Evolutionary conservation across 2,797 vertebrate genomes (phyloP).

Genomic region (Aldrovandia affinis): DNA sequence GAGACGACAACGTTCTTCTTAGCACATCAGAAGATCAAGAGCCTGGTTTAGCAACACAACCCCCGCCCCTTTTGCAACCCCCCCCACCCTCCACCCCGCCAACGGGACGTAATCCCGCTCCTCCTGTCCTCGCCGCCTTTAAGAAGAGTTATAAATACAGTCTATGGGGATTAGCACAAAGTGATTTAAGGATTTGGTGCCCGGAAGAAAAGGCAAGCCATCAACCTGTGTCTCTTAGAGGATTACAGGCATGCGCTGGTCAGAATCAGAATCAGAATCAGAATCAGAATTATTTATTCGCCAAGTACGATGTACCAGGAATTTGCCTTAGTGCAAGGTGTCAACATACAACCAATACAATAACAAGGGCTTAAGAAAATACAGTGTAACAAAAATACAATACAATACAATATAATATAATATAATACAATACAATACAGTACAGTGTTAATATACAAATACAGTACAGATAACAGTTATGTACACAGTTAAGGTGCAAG

Average conservation of each 20-base stretch:
- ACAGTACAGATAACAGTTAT: no score
- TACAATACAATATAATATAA: no score
- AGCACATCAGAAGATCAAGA: constrained; percentile 65
- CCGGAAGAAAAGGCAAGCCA: constrained; percentile 46
- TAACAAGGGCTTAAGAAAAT: no score
- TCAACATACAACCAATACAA: no score
- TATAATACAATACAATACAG: no score
- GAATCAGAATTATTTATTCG: no score
- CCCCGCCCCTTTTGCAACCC: constrained; percentile 31
- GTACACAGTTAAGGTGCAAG: no score
- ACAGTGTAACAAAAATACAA: no score
- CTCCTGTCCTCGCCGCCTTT: constrained; percentile 54
- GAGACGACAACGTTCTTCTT: constrained; percentile 8
- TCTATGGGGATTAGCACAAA: constrained; percentile 71
- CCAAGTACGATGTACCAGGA: no score
- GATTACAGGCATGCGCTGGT: background rate
- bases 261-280: background rate
- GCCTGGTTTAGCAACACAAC: constrained; percentile 63
- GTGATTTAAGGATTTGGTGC: constrained; percentile 73
- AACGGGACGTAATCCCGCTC: constrained; percentile 76
- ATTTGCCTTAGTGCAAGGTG: no score
- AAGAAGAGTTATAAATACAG: constrained; percentile 81
- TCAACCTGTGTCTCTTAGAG: background rate
- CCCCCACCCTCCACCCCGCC: constrained; percentile 33
- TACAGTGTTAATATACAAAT: no score